Evolutionary conservation across 2,113 vertebrate genomes (phyloP), one percentile per base, ranked within the genome.

Genomic region (Ailurus styani): DNA sequence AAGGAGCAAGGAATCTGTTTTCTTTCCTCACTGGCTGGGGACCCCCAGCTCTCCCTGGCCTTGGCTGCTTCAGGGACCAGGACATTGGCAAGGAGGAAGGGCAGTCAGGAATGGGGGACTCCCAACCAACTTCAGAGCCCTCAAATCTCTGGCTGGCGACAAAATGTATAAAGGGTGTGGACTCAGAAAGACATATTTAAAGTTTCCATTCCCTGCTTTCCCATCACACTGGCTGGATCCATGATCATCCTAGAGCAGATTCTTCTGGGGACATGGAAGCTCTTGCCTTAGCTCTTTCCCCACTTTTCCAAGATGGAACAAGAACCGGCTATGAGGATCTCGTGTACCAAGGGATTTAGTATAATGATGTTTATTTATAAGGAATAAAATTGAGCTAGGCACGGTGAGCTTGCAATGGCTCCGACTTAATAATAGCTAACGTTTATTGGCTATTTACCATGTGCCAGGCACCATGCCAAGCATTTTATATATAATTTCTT

Each of bases 351-450:
- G 89, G 75, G 91, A 93, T 98, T 97, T 55, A 70, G 92, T 79
- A n/a, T 78, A 92, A 96, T 93, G 70, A 94, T 93, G 47, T 89
- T 97, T 97, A 91, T 87, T 87, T 96, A 91, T 95, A 93, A 93
- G 87, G 78, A 95, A 91, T 92, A 93, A 98, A 98, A 96, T 79
- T 87, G 94, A 94, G 93, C 66, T 45, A 3, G 96, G 37, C 79
- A 55, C n/a, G 6, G 66, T 57, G 94, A 93, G 90, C 68, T 68
- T 68, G 60, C 95, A 95, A 82, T 0, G 9, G 60, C 54, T 94
- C 27, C 84, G 79, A 79, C 78, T 97, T 94, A 83, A 89, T 96
- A 84, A 93, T 62, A 87, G 97, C 92, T 89, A 84, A 68, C 50
- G 42, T 95, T 96, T 90, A 95, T 57, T 95, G 94, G 83, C 68